Evolutionary conservation across 2,797 vertebrate species (phyloP).

Genomic region (Parauchenoglanis punctatus): DNA sequence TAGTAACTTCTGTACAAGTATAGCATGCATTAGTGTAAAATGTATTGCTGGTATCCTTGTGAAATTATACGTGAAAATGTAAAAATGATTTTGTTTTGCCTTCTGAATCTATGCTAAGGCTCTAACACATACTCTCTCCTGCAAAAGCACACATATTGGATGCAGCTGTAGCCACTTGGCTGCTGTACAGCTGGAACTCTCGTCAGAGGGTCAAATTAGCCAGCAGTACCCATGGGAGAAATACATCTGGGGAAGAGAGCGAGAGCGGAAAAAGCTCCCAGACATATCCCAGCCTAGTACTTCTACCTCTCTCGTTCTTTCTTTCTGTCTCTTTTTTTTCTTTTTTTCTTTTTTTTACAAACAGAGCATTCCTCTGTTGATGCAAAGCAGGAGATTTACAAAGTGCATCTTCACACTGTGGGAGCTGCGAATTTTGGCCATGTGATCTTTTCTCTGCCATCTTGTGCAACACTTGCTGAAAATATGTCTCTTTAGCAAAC

Average conservation of each 20-base stretch:
- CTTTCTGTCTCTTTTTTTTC: neutral
- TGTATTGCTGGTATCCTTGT: neutral
- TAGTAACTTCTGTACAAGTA: neutral
- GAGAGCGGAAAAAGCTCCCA: constrained; percentile 40
- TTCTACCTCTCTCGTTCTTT: constrained; percentile 10
- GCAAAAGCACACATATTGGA: constrained; percentile 51
- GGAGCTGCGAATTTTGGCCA: constrained; percentile 18
- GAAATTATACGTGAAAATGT: neutral
- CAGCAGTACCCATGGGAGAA: constrained; percentile 33
- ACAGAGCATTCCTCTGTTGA: constrained; percentile 27
- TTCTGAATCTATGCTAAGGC: constrained; percentile 18
- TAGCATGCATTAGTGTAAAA: neutral
- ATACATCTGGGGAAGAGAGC: constrained; percentile 43
- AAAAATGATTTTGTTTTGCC: neutral
- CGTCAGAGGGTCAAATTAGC: constrained; percentile 51
- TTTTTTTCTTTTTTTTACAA: neutral
- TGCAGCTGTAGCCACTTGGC: constrained; percentile 57
- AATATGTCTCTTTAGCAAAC: neutral
- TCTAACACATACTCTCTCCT: constrained; percentile 4
- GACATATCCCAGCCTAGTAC: constrained; percentile 21
- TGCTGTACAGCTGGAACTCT: constrained; percentile 53
- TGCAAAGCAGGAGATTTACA: constrained; percentile 39
- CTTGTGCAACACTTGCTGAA: constrained; percentile 12
- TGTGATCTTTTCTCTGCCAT: constrained; percentile 29
- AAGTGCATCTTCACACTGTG: constrained; percentile 25